Conservation (phyloP, 2,113 vertebrate genomes). For the Dunckerocampus dactyliophorus region DNA sequence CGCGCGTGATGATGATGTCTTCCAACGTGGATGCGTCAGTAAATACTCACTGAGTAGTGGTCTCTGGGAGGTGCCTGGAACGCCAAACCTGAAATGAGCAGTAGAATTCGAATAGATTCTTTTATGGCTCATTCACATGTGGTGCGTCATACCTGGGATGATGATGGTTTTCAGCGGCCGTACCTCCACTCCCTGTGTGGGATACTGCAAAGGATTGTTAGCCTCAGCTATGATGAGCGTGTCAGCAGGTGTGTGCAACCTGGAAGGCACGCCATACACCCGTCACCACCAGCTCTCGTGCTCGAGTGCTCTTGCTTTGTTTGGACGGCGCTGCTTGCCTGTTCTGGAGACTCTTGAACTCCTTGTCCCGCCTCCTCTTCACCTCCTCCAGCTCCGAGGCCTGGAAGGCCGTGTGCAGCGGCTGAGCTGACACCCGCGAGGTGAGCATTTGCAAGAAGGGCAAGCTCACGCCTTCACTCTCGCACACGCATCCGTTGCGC, state of each 20-base stretch:
- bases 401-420: constrained; percentile 75
- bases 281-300: no score
- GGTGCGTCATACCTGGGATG: constrained; percentile 76
- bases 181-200: constrained; percentile 84
- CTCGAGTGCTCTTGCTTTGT: no score
- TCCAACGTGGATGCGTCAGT: neutral
- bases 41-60: constrained; percentile 56
- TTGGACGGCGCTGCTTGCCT: constrained; percentile 61
- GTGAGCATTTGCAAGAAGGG: constrained; percentile 78
- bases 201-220: constrained; percentile 87
- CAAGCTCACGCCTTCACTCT: constrained; percentile 67
- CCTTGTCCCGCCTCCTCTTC: constrained; percentile 72
- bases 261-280: constrained; percentile 28
- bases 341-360: constrained; percentile 76
- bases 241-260: constrained; percentile 75
- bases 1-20: no score
- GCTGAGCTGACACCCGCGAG: constrained; percentile 66
- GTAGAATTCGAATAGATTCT: no score
- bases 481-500: constrained; percentile 80
- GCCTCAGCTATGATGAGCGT: constrained; percentile 81
- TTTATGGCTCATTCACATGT: neutral
- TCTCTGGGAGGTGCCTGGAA: constrained; percentile 62
- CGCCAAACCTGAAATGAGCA: constrained; percentile 65
- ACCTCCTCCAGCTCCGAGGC: constrained; percentile 70
- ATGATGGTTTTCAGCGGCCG: constrained; percentile 82